Evolutionary conservation across 2,888 invertebrate species (phyloP), one percentile per base, ranked within the genome.

Genomic region (Lepidochitona cinerea): DNA sequence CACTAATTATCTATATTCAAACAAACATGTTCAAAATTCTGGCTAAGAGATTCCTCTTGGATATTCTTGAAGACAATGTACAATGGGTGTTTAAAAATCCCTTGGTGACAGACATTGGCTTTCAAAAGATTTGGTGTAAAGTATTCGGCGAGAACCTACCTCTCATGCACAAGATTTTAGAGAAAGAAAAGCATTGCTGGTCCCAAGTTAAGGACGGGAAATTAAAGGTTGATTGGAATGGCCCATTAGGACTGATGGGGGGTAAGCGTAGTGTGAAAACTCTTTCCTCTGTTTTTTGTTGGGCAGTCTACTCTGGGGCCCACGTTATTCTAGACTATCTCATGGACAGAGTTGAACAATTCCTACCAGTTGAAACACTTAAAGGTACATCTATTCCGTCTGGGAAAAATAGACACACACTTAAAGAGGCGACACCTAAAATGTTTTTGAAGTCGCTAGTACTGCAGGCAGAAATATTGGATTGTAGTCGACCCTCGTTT

Each of bases 71-170:
- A 59, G 59, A 59, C 32, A 59, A 59, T 29, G 59, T 32, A 4
- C 29, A 59, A 14, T 59, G 59, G 59, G 59, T 59, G 59, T 59
- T 59, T 29, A 59, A 59, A 32, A 59, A 59, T 9, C 59, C 59
- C 14, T 12, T 59, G 4, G 59, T 59, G 18, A 23, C 29, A 23
- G 59, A 59, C 26, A 9, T 59, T 1, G 29, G 9, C 59, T 59
- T 59, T 29, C 59, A 59, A 32, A 59, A 59, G 29, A 29, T 59
- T 32, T 59, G 59, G 59, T 59, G 59, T 32, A 59, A 59, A 9
- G 59, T 59, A 23, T 59, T 59, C 59, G 26, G 59, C 23, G 59
- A 59, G 29, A 59, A 59, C 59, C 59, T 59, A 29, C 59, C 59
- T 12, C 23, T 59, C 29, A 59, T 59, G 59, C 59, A 59, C 59